Evolutionary conservation across 2,797 vertebrate species (phyloP).

Genomic region (Euthynnus affinis): DNA sequence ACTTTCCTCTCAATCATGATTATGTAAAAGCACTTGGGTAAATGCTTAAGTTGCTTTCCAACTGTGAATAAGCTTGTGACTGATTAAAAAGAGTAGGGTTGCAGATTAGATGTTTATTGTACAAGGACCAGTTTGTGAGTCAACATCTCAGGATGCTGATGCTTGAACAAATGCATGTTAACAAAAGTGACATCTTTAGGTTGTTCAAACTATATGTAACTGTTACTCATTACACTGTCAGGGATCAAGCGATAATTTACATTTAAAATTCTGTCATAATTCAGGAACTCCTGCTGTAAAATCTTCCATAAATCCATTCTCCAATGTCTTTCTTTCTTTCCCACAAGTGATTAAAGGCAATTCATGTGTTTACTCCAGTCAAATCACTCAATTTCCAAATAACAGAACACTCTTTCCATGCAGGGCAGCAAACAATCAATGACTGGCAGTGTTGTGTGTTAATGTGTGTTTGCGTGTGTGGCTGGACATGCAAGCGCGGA

Average conservation of each 20-base stretch:
- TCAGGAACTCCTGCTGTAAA: not conserved
- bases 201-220: not conserved
- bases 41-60: not conserved
- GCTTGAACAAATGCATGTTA: slow-evolving; percentile 9
- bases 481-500: slow-evolving; percentile 13
- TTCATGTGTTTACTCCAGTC: slow-evolving; percentile 29
- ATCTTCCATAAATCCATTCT: slow-evolving; percentile 55
- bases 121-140: not conserved
- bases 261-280: slow-evolving; percentile 9
- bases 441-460: not conserved
- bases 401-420: slow-evolving; percentile 18
- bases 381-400: slow-evolving; percentile 28
- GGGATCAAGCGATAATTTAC: slow-evolving; percentile 15
- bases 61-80: not conserved
- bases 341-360: slow-evolving; percentile 26
- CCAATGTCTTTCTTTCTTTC: slow-evolving; percentile 20
- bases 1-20: not conserved
- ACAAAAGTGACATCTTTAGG: not conserved
- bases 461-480: not conserved
- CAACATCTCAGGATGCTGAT: slow-evolving; percentile 4
- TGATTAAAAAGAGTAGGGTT: not conserved
- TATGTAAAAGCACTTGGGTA: not conserved
- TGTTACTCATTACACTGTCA: not conserved
- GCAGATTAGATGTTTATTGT: not conserved
- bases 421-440: slow-evolving; percentile 19